Conservation (phyloP, 2,888 invertebrate species). For the Uloborus plumipes region DNA sequence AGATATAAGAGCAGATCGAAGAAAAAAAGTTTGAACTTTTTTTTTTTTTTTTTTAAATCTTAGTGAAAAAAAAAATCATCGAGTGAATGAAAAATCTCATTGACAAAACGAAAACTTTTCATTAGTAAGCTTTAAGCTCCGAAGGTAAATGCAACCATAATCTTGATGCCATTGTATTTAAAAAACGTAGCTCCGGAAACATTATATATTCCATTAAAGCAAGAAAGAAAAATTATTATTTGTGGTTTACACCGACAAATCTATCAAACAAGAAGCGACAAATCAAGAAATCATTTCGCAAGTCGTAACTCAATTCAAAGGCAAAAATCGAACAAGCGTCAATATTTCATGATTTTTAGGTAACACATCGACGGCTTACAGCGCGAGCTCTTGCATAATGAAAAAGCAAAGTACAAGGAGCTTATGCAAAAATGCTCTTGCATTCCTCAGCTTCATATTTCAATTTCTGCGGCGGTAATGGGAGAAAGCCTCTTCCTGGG, state of each 20-base stretch:
- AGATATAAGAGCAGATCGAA: too few species aligned
- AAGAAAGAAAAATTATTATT: background rate
- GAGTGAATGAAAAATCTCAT: too few species aligned
- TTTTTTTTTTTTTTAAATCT: too few species aligned
- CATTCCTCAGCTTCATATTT: constrained; percentile 30
- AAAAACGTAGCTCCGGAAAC: too few species aligned
- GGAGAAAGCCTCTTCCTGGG: constrained; percentile 9
- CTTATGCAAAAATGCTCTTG: background rate
- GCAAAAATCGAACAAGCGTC: background rate
- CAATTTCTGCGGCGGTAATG: constrained; percentile 46
- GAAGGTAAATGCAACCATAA: too few species aligned
- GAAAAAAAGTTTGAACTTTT: too few species aligned
- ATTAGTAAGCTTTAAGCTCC: too few species aligned
- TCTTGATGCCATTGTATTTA: too few species aligned
- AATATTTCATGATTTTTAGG: constrained; percentile 7
- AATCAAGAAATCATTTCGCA: constrained; percentile 35
- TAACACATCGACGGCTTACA: background rate
- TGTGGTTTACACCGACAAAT: constrained; percentile 22
- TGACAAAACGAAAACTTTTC: too few species aligned
- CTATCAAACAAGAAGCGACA: constrained; percentile 18
- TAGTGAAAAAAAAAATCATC: too few species aligned
- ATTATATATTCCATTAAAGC: too few species aligned
- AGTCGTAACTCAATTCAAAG: background rate
- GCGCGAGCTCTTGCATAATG: constrained; percentile 27
- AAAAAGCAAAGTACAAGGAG: background rate